phyloP scores from a whole-genome alignment of 2,797 vertebrate species.

The Artibeus jamaicensis region DNA sequence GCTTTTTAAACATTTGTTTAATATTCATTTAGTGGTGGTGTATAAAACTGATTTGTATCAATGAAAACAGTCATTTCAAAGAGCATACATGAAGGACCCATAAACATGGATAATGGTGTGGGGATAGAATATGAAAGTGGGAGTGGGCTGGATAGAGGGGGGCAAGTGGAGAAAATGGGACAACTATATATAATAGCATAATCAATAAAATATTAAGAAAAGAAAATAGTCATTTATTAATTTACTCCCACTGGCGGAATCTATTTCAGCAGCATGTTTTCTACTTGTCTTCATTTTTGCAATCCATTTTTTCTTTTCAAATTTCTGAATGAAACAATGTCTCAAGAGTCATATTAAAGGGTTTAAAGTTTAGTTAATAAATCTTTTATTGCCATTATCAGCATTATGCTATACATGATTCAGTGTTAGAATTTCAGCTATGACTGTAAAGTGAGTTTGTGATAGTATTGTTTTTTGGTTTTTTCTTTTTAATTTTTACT shows the following conservation, averaged over 20 bases:
- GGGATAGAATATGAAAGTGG: too few species aligned
- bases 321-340: slow-evolving; percentile 33
- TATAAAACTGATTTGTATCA: slow-evolving; percentile 13
- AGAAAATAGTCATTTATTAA: slow-evolving; percentile 21
- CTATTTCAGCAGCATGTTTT: background rate
- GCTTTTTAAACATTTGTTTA: slow-evolving; percentile 37
- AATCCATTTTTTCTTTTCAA: slow-evolving; percentile 1
- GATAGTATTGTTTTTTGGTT: background rate
- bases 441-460: slow-evolving; percentile 9
- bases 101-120: too few species aligned
- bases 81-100: too few species aligned
- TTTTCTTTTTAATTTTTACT: slow-evolving; percentile 55
- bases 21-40: background rate
- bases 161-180: too few species aligned
- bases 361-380: slow-evolving; percentile 41
- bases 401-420: slow-evolving; percentile 9
- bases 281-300: slow-evolving; percentile 1
- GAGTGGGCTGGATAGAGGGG: too few species aligned
- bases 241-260: background rate
- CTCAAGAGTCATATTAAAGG: slow-evolving; percentile 10
- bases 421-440: slow-evolving; percentile 10
- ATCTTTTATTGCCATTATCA: slow-evolving; percentile 41
- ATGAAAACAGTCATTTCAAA: too few species aligned
- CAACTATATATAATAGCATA: too few species aligned
- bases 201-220: too few species aligned